A percentile compares a stretch with the other conserved stretches of the same genome.
phyloP scores from a whole-genome alignment of 2,888 invertebrate genomes.

The Diogma glabrata region DNA sequence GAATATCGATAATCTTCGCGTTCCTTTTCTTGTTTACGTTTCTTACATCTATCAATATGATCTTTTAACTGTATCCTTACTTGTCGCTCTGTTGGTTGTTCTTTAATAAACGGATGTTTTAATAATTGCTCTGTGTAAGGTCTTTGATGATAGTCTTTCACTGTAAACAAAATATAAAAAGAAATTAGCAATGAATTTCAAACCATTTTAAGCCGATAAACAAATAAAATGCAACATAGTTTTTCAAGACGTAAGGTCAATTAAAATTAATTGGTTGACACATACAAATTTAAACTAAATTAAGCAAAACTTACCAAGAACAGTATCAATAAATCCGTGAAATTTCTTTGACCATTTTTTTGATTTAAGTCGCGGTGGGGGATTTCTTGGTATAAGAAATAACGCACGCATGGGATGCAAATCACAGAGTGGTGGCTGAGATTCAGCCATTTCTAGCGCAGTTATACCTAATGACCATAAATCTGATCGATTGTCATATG shows the following conservation, averaged over 20 bases:
- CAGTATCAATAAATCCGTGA: constrained; percentile 96
- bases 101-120: constrained; percentile 95
- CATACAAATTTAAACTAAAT: no score
- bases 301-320: constrained; percentile 43
- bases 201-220: not conserved
- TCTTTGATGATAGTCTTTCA: constrained; percentile 97
- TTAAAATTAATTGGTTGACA: no score
- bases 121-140: constrained; percentile 97
- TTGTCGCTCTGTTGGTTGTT: constrained; percentile 97
- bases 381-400: constrained; percentile 95
- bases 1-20: constrained; percentile 76
- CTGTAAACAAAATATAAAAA: constrained; percentile 31
- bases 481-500: constrained; percentile 95
- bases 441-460: constrained; percentile 99
- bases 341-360: constrained; percentile 98
- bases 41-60: constrained; percentile 94
- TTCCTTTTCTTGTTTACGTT: constrained; percentile 83
- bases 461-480: constrained; percentile 92
- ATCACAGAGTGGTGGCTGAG: constrained; percentile 97
- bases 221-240: no score
- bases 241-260: no score
- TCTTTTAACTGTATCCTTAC: constrained; percentile 97
- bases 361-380: constrained; percentile 93
- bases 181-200: not conserved
- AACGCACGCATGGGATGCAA: constrained; percentile 99